Percentiles rank a stretch among this genome's conserved stretches.
Conservation (phyloP, 2,113 vertebrate genomes). For the Sitta europaea region DNA sequence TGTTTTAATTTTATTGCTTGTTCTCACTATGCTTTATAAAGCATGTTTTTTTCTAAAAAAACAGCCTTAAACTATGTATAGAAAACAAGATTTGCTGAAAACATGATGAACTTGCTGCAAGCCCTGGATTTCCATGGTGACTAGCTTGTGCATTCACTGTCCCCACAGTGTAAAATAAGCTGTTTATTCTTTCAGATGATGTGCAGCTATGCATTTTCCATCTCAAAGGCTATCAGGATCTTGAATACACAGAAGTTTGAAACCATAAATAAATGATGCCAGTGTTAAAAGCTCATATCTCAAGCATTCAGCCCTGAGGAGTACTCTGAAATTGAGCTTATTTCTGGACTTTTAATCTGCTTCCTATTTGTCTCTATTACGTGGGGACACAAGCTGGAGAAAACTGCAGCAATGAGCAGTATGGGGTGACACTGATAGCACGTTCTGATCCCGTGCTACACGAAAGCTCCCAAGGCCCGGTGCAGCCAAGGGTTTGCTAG, state of each 20-base stretch:
- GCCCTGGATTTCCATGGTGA: neutral
- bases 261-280: neutral
- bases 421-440: neutral
- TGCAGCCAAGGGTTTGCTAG: neutral
- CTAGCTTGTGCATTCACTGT: neutral
- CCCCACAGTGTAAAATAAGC: neutral
- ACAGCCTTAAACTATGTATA: neutral
- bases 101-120: neutral
- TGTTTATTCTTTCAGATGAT: neutral
- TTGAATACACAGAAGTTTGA: neutral
- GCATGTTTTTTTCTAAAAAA: neutral
- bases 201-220: neutral
- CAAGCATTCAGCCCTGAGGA: neutral
- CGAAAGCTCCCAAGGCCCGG: accelerated
- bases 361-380: neutral
- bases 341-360: neutral
- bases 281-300: neutral
- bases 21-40: neutral
- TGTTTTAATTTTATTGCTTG: neutral
- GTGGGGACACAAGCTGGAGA: neutral
- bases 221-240: neutral
- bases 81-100: neutral
- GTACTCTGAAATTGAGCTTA: neutral
- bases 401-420: neutral
- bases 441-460: neutral